Conservation (phyloP, 2,888 invertebrate species). For the Drosophila birchii region DNA sequence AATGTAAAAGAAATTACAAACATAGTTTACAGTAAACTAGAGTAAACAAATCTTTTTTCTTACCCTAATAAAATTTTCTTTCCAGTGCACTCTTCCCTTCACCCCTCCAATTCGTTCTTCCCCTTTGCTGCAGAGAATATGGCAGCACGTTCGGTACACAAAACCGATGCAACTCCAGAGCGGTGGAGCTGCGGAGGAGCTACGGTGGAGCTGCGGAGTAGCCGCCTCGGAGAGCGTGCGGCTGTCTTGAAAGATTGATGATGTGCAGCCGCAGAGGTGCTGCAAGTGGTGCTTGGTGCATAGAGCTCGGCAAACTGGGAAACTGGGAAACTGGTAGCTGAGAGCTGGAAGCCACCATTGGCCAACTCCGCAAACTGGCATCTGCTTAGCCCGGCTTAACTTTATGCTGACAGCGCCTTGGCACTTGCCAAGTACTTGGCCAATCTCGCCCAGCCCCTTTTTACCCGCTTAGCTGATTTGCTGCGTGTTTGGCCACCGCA, state of each 20-base stretch:
- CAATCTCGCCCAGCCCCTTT: slow-evolving; percentile 20
- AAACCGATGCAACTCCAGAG: slow-evolving; percentile 41
- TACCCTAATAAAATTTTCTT: background rate
- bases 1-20: background rate
- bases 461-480: slow-evolving; percentile 63
- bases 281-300: slow-evolving; percentile 28
- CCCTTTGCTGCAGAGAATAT: slow-evolving; percentile 56
- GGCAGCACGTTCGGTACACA: slow-evolving; percentile 75
- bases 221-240: slow-evolving; percentile 17
- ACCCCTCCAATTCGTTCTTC: background rate
- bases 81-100: background rate
- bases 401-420: slow-evolving; percentile 77
- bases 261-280: slow-evolving; percentile 63
- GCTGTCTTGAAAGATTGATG: slow-evolving; percentile 78
- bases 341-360: slow-evolving; percentile 15
- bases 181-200: slow-evolving; percentile 7
- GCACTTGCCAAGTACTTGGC: slow-evolving; percentile 54
- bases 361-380: slow-evolving; percentile 40
- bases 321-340: background rate
- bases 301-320: background rate
- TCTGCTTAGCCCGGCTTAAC: slow-evolving; percentile 74
- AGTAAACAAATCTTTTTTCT: background rate
- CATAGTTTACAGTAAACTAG: no score
- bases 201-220: background rate
- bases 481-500: slow-evolving; percentile 58